Base-by-base conservation (phyloP, 1,140 invertebrate species). In the Drosophila pseudoananassae region DNA sequence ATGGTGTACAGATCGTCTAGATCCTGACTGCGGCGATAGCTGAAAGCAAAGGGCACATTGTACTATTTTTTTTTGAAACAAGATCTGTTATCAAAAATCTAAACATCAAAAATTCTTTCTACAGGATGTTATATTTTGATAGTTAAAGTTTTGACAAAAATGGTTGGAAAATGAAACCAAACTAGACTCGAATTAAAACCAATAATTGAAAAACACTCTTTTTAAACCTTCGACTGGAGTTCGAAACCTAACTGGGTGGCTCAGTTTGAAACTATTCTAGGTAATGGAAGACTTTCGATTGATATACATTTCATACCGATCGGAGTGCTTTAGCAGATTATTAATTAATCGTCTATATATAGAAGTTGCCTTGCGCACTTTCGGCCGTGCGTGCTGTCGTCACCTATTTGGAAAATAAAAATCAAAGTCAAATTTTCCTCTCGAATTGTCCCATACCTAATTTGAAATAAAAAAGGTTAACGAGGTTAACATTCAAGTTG, bases 1-100 rank as follows among this genome's bases (percentile, higher is more conserved):
- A 93, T 85, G 75, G 93, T 93, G 53, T 92, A 92, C 20, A 93
- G 89, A 5, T 93, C 93, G 60, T 94, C 93, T 29, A 93, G 74
- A 90, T 94, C 93, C 82, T 93, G 91, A 63, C 92, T 93, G 60
- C 92, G 92, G 46, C 92, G 79, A 60, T 90, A 91, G 31, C 90
- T 91, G 27, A 3, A 27, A 43, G 29, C 6, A 33, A 10, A 56
- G 15, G 4, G 9, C 1, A 29, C 4, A 15, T 27, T 27, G 15
- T 50, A 50, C 0, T 29, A n/a, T 5, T 36, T 36, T n/a, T 12
- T 27, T 27, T 27, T 25, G 1, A 6, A 27, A 6, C 1, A 20
- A 20, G 1, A 20, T 20, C 2, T 2, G 5, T 27, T 27, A 27
- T 27, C 25, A 27, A 36, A 10, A 36, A 36, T 36, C 9, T n/a